Evolutionary conservation across 2,888 invertebrate genomes (phyloP), one percentile per base, ranked within the genome.

Genomic region (Harpalus rufipes): DNA sequence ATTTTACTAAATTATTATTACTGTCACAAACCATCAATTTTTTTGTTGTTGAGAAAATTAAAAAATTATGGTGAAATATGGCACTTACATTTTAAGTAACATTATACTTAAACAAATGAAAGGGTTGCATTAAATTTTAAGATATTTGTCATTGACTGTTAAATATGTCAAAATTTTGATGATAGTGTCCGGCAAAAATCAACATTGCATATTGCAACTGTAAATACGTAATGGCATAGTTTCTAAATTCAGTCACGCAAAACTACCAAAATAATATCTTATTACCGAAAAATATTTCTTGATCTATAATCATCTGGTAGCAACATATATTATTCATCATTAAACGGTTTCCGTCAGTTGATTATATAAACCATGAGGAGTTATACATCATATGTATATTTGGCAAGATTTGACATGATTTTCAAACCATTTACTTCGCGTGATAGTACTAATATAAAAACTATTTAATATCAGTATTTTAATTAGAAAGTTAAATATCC

Each of bases 401-500:
- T 39, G 68, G 68, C 68, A 68, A 68, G 32, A 68, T 68, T 61
- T 79, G 59, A 79, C 59, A 61, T 78, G 10, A 78, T 44, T 78
- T 78, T 72, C 72, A 72, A 72, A 39, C 65, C 14, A 68, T 14
- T 68, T 21, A 76, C 44, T 76, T 80, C 14, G 80, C 80, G 61
- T 80, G 80, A 39, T 56, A 79, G 41, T 32, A 80, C 59, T 39
- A 16, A 79, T 79, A 80, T 80, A 59, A 80, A 61, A 80, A 59
- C 8, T 61, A 80, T 80, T 59, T 81, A 81, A 63, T 81, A 81
- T 65, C 51, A 81, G 65, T 63, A 5, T 63, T 65, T 65, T 63
- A 81, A 81, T 81, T 81, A 81, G 81, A 81, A 81, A 81, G 81
- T 65, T 81, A 63, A 41, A 44, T 81, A 81, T 80, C 61, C 80